Base-by-base conservation (phyloP, 2,113 vertebrate genomes). In the Suricata suricatta region DNA sequence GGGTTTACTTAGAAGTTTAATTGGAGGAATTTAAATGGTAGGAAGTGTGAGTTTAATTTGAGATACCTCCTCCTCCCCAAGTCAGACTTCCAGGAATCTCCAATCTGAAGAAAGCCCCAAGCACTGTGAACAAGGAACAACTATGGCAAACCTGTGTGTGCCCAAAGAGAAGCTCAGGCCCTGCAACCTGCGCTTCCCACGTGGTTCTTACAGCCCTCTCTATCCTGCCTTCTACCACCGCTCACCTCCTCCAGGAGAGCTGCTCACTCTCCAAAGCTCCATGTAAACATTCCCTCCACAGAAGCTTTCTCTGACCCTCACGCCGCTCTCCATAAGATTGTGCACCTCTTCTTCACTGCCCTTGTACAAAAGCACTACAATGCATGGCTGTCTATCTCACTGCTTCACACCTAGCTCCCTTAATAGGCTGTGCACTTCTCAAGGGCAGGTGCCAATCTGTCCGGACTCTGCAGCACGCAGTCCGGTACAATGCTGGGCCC, bases 51-150 rank as follows among this genome's bases (percentile, higher is more conserved):
- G 35, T 69, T 66, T 71, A 77, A 41, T 64, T 38, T 31, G 66
- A 82, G 80, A 93, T 11, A 60, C 11, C 93, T 92, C 41, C 29
- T 76, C 82, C 47, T 95, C 50, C 3, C 77, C 35, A 80, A 64
- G 29, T 88, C 38, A 93, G 38, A 74, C 19, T 64, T 95, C 38
- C 33, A 83, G 35, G 25, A 93, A 68, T 80, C 60, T 87, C 17
- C 0, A 87, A 68, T 76, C 31, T 41, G 33, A 74, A 82, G 74
- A 54, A 96, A 85, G 1, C 11, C 7, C 33, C 57, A 57, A 41
- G 81, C 15, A 60, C 63, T 5, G 57, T 7, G 71, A 27, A 64
- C 33, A 74, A 41, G 0, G 54, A 76, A 9, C 69, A 50, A 50
- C n/a, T 7, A 35, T 0, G 12, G 27, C 9, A 29, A 41, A 57